A percentile compares a stretch with the other conserved stretches of the same genome.
Conservation (phyloP, 2,888 invertebrate genomes). For the Hedychridium roseum region DNA sequence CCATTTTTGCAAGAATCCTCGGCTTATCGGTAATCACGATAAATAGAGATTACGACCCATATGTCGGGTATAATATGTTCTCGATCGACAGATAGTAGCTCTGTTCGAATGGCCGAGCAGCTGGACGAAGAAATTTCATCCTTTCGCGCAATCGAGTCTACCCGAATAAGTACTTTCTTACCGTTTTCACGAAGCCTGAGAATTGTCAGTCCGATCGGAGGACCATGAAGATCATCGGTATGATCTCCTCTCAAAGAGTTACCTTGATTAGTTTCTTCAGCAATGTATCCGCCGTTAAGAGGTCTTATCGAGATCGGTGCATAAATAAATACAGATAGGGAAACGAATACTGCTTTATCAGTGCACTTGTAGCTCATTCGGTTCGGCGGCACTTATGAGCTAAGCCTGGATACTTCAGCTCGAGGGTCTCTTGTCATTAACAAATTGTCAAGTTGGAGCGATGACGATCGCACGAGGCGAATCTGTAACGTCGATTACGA, state of each 20-base stretch:
- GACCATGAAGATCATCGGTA: too few relatives aligned
- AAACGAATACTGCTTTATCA: slow-evolving; percentile 40
- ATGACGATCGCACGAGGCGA: too few relatives aligned
- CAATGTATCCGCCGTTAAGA: too few relatives aligned
- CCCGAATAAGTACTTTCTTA: too few relatives aligned
- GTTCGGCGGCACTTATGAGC: slow-evolving; percentile 46
- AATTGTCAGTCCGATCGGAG: too few relatives aligned
- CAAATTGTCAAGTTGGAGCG: slow-evolving; percentile 43
- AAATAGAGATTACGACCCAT: slow-evolving; percentile 50
- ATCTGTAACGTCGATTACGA: too few relatives aligned
- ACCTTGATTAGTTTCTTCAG: too few relatives aligned
- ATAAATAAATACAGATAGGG: slow-evolving; percentile 35
- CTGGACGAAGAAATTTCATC: slow-evolving; percentile 17
- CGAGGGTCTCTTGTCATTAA: slow-evolving; percentile 51
- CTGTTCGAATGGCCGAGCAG: slow-evolving; percentile 33
- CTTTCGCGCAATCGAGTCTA: too few relatives aligned
- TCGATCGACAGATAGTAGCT: too few relatives aligned
- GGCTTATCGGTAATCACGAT: slow-evolving; percentile 46
- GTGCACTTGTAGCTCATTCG: slow-evolving; percentile 35
- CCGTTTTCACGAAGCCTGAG: too few relatives aligned
- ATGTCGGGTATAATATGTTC: slow-evolving; percentile 47
- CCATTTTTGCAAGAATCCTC: slow-evolving; percentile 32
- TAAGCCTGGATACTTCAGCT: slow-evolving; percentile 50
- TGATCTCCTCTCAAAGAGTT: too few relatives aligned
- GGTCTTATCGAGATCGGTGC: slow-evolving; percentile 19